A percentile compares a stretch with the other conserved stretches of the same genome.
Conservation (phyloP, 2,113 vertebrate genomes). For the Halichoeres trimaculatus region DNA sequence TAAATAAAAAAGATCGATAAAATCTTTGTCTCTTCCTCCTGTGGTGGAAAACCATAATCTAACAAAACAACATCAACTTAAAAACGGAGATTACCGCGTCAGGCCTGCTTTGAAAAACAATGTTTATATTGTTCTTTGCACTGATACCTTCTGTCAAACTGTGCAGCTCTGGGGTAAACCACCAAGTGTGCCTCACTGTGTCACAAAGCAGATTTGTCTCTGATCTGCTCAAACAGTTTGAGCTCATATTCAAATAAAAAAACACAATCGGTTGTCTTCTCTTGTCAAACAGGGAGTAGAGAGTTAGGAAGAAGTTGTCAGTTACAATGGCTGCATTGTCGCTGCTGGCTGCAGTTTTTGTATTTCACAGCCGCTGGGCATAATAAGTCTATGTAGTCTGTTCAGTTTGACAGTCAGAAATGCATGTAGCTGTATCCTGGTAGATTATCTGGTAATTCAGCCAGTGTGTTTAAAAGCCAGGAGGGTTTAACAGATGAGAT, state of each 20-base stretch:
- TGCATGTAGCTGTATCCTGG: not conserved
- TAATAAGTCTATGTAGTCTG: not conserved
- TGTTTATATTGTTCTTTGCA: constrained; percentile 13
- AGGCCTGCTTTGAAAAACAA: constrained; percentile 1
- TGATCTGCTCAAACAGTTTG: constrained; percentile 15
- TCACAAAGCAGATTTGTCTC: constrained; percentile 32
- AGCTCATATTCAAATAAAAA: not conserved
- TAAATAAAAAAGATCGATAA: no score
- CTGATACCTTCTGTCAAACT: constrained; percentile 38
- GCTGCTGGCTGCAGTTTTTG: not conserved
- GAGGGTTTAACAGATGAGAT: no score
- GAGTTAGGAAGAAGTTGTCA: constrained; percentile 1
- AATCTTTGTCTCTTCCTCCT: constrained; percentile 16
- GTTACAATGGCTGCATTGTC: not conserved
- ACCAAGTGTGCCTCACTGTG: constrained; percentile 23
- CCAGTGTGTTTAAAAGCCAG: not conserved
- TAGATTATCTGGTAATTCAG: not conserved
- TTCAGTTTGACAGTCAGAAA: not conserved
- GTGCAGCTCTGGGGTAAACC: constrained; percentile 27
- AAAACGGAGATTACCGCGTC: constrained; percentile 15
- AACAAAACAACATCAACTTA: constrained; percentile 24
- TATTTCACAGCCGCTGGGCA: not conserved
- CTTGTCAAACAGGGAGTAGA: not conserved
- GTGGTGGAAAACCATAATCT: constrained; percentile 27
- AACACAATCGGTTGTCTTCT: not conserved